Evolutionary conservation across 2,113 vertebrate species (phyloP).

Genomic region (Labeo rohita): DNA sequence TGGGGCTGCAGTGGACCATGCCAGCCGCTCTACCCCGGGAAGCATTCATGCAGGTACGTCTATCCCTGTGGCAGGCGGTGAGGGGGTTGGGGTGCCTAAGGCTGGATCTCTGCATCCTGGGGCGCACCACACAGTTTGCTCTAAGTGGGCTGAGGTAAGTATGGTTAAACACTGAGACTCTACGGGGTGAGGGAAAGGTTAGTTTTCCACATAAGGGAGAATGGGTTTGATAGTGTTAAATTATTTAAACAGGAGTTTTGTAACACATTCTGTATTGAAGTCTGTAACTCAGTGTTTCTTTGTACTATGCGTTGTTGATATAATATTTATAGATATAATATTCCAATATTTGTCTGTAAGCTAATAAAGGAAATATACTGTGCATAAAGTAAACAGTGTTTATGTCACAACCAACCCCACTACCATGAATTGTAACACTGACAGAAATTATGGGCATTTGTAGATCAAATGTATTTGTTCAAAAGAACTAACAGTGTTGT

Average conservation of each 20-base stretch:
- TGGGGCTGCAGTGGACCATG: constrained; percentile 28
- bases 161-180: not conserved
- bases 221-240: not conserved
- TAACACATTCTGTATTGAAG: not conserved
- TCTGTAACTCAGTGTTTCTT: not conserved
- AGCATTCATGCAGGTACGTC: constrained; percentile 39
- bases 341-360: not conserved
- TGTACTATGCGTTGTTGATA: not conserved
- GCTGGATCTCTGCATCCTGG: constrained; percentile 25
- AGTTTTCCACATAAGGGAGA: not conserved
- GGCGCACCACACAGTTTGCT: not conserved
- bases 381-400: not conserved
- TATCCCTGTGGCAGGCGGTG: constrained; percentile 12
- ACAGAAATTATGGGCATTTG: too few relatives aligned
- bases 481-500: too few relatives aligned
- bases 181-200: not conserved
- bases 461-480: too few relatives aligned
- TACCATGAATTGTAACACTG: not conserved
- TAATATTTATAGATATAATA: not conserved
- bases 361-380: not conserved
- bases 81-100: constrained; percentile 31
- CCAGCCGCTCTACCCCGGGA: not conserved
- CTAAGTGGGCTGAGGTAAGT: constrained; percentile 12
- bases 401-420: not conserved
- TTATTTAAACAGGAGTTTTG: not conserved